Evolutionary conservation across 2,797 vertebrate genomes (phyloP), one percentile per base, ranked within the genome.

Genomic region (Rhyacichthys aspro): DNA sequence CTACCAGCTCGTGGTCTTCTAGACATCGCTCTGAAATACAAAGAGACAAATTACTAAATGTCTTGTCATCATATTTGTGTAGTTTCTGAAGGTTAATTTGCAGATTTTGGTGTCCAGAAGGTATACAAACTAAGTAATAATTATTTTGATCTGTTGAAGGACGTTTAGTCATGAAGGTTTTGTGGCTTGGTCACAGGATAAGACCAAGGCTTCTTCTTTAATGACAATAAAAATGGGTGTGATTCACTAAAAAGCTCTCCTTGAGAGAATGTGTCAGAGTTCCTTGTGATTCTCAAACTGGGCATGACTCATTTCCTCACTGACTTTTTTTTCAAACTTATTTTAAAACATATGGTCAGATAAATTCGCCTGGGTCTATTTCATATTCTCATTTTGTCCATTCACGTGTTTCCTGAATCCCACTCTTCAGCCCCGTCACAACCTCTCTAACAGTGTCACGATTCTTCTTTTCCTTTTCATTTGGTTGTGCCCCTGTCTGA

Each of bases 1-100:
- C 93, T 88, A 99, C 94, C 70, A 94, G 81, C 81, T 99, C 97
- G 15, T 99, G 97, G 88, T 99, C 97, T 88, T 99, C 97, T 82
- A 99, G 80, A 87, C 93, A 97, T 47, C 97, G 88, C 79, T 99
- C 97, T 99, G 91, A 63, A 36, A 62, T 15, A 43, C 42, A 52
- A 9, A 52, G 32, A 72, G 56, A 72, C 17, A 52, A 10, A 50
- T 8, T 50, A 7, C 5, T 50, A 2, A 49, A 5, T 9, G 28
- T 50, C 6, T 15, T 3, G 9, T 17, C 11, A 18, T 17, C 4
- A 7, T 8, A 16, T 18, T 19, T 9, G 37, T 23, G 39, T 23
- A 23, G 16, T 17, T 28, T 28, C 23, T 28, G 23, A 28, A 5
- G 23, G 23, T 28, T 28, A 28, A 28, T 28, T 28, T 28, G 23